Conservation (phyloP, 2,113 vertebrate species). For the Atractosteus spatula region DNA sequence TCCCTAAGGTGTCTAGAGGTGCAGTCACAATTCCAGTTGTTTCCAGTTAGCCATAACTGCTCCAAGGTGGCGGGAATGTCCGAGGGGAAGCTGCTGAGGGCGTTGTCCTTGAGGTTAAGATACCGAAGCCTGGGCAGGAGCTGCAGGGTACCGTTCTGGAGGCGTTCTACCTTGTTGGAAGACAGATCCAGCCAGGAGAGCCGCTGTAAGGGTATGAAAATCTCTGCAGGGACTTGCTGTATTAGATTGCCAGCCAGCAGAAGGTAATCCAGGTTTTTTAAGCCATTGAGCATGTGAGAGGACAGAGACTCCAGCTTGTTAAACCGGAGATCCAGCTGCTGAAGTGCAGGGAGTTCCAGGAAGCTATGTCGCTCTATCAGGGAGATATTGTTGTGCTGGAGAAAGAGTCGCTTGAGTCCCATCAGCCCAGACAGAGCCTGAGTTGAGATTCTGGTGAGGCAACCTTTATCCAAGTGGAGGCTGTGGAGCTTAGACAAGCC, state of each 20-base stretch:
- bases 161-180: slow-evolving; percentile 62
- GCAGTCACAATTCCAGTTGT: slow-evolving; percentile 87
- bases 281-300: slow-evolving; percentile 67
- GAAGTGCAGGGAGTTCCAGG: slow-evolving; percentile 70
- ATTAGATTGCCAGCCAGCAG: slow-evolving; percentile 82
- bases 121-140: slow-evolving; percentile 73
- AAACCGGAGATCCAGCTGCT: slow-evolving; percentile 82
- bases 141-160: slow-evolving; percentile 61
- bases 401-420: slow-evolving; percentile 83
- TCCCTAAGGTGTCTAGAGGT: slow-evolving; percentile 68
- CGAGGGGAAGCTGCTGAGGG: slow-evolving; percentile 61
- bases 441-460: slow-evolving; percentile 68
- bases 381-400: slow-evolving; percentile 76
- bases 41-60: slow-evolving; percentile 86
- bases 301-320: slow-evolving; percentile 77
- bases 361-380: slow-evolving; percentile 79
- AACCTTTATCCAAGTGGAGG: slow-evolving; percentile 87
- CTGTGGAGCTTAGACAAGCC: slow-evolving; percentile 84
- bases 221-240: slow-evolving; percentile 54
- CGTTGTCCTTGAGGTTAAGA: slow-evolving; percentile 80
- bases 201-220: slow-evolving; percentile 61
- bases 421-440: slow-evolving; percentile 77
- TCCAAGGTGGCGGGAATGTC: slow-evolving; percentile 67
- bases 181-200: slow-evolving; percentile 80
- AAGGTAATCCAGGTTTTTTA: slow-evolving; percentile 84